These are phyloP conservation scores for Gobio gobio DNA, from an alignment of 2,113 vertebrate species.

Conservation along the genomic window DNA sequence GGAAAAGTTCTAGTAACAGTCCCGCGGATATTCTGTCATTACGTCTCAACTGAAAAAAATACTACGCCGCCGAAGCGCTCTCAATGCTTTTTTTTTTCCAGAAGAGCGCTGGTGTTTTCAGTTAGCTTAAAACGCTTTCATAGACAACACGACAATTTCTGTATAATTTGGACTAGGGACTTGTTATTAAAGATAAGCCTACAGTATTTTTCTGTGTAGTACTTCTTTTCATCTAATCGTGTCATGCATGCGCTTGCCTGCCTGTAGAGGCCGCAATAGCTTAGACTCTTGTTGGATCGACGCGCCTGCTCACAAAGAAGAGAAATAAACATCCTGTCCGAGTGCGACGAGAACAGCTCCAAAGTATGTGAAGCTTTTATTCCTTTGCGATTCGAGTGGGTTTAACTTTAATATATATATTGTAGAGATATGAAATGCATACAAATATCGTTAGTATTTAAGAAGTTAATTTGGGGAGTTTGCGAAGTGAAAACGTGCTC, in stretches of 20 bases:
- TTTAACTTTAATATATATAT: neutral
- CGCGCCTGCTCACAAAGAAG: neutral
- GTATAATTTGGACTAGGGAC: too few species aligned
- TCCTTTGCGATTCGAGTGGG: neutral
- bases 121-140: too few species aligned
- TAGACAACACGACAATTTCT: too few species aligned
- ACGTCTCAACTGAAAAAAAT: too few species aligned
- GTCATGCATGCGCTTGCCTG: neutral
- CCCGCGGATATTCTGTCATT: too few species aligned
- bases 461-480: neutral
- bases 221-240: neutral
- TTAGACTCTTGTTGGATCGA: neutral
- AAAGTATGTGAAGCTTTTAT: neutral
- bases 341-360: neutral
- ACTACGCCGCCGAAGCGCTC: too few species aligned
- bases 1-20: too few species aligned
- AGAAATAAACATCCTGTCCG: slow-evolving; percentile 13
- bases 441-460: neutral
- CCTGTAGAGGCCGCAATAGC: neutral
- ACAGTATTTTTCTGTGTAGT: neutral
- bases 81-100: too few species aligned
- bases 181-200: neutral
- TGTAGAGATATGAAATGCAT: neutral
- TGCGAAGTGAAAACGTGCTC: neutral
- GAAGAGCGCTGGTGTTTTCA: too few species aligned